Conservation (phyloP, 2,888 invertebrate genomes). For the Drosophila antonietae region DNA sequence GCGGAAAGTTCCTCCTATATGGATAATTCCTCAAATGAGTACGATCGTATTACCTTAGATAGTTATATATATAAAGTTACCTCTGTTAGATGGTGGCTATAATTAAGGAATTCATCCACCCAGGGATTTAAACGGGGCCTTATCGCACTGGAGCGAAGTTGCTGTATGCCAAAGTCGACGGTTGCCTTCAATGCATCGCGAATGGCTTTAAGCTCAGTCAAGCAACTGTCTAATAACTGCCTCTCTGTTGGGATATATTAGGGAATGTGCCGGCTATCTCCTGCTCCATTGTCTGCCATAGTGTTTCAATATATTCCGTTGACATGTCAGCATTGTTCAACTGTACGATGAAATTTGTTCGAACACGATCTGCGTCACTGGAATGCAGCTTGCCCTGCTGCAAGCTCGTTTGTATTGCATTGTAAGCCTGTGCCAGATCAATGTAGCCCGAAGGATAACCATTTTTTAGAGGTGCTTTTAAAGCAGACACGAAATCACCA, state of each 20-base stretch:
- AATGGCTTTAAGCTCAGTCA: constrained; percentile 85
- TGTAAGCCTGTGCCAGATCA: constrained; percentile 92
- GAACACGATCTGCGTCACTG: constrained; percentile 91
- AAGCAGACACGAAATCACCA: constrained; percentile 91
- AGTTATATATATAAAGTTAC: constrained; percentile 82
- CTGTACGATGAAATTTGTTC: constrained; percentile 90
- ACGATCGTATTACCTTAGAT: neutral
- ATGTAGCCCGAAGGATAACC: constrained; percentile 92
- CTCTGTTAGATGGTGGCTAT: constrained; percentile 92
- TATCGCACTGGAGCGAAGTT: constrained; percentile 91
- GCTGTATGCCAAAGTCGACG: constrained; percentile 92
- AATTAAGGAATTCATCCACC: constrained; percentile 91
- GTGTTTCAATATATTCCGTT: constrained; percentile 94
- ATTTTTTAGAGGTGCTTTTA: constrained; percentile 89
- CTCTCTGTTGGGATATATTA: constrained; percentile 87
- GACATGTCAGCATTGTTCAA: constrained; percentile 96
- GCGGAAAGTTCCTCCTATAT: constrained; percentile 91
- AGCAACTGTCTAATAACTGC: constrained; percentile 90
- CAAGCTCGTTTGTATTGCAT: constrained; percentile 91
- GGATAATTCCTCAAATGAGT: neutral
- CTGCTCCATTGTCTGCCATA: constrained; percentile 91
- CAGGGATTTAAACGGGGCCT: constrained; percentile 93
- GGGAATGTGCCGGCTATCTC: constrained; percentile 89
- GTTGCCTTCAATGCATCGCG: constrained; percentile 86
- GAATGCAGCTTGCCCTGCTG: constrained; percentile 93